Conservation (phyloP, 2,888 invertebrate genomes). For the Branchellion lobata region DNA sequence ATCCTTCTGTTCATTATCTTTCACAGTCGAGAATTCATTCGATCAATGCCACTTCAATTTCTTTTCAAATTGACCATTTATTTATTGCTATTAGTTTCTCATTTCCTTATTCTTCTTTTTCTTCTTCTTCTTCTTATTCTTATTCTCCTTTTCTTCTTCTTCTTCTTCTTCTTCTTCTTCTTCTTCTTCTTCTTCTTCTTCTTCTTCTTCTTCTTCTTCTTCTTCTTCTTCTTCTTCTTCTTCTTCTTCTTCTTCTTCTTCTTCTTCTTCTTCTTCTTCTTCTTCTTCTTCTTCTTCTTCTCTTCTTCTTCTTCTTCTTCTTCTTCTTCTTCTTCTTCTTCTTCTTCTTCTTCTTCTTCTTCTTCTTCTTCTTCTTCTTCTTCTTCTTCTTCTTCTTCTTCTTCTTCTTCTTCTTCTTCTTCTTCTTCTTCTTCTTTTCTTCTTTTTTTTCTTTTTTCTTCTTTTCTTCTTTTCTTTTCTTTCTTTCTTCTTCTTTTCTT, state of each 20-base stretch:
- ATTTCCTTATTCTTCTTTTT: background rate
- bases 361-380: too few species aligned
- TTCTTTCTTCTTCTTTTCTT: too few species aligned
- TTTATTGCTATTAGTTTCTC: background rate
- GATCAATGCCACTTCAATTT: too few species aligned
- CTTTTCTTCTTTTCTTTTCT: too few species aligned
- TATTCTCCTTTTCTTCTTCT: too few species aligned
- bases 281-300: conserved; percentile 8
- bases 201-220: too few species aligned
- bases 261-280: background rate
- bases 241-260: conserved; percentile 37
- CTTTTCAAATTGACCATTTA: too few species aligned
- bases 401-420: conserved; percentile 37
- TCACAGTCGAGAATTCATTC: too few species aligned
- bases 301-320: background rate
- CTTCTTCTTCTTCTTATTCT: too few species aligned
- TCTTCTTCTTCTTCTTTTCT: conserved; percentile 19
- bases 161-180: background rate
- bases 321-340: background rate
- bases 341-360: background rate
- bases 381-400: conserved; percentile 31
- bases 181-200: background rate
- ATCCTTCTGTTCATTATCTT: too few species aligned
- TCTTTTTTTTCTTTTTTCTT: too few species aligned
- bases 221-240: conserved; percentile 37